These are phyloP conservation scores for Rhinophrynus dorsalis DNA, from an alignment of 2,797 vertebrate genomes.

Conservation along the genomic window DNA sequence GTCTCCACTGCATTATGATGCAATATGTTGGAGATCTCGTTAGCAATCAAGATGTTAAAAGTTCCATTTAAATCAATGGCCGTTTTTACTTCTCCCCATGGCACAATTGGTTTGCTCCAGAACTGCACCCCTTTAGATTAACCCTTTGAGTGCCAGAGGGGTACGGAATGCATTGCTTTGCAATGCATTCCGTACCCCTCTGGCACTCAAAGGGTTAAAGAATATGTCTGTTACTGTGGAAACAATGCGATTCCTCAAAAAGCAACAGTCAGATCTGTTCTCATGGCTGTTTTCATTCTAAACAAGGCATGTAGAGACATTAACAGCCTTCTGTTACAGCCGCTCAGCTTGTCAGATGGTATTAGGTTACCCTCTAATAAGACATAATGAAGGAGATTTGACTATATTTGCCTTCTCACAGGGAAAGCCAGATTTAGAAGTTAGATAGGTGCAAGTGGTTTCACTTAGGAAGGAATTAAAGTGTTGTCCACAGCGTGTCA, in stretches of 20 bases:
- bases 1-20: too few species aligned
- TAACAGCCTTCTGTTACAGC: conserved; percentile 76
- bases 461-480: conserved; percentile 43
- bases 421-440: conserved; percentile 34
- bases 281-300: conserved; percentile 63
- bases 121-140: too few species aligned
- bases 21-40: too few species aligned
- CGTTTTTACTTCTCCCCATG: too few species aligned
- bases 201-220: too few species aligned
- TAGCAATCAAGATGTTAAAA: too few species aligned
- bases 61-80: too few species aligned
- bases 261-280: conserved; percentile 68
- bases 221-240: conserved; percentile 80
- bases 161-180: too few species aligned
- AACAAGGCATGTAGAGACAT: conserved; percentile 69
- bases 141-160: too few species aligned
- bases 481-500: conserved; percentile 17
- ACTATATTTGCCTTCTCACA: conserved; percentile 53
- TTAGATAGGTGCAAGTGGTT: conserved; percentile 36
- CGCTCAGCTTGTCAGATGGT: conserved; percentile 76
- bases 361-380: conserved; percentile 82
- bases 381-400: conserved; percentile 77
- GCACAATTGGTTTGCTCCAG: too few species aligned
- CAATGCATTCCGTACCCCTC: too few species aligned
- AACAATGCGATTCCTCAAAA: conserved; percentile 72